A percentile compares a stretch with the other conserved stretches of the same genome.
phyloP scores from a whole-genome alignment of 35 echinoderm and acorn worm genomes.

The Eucidaris tribuloides region DNA sequence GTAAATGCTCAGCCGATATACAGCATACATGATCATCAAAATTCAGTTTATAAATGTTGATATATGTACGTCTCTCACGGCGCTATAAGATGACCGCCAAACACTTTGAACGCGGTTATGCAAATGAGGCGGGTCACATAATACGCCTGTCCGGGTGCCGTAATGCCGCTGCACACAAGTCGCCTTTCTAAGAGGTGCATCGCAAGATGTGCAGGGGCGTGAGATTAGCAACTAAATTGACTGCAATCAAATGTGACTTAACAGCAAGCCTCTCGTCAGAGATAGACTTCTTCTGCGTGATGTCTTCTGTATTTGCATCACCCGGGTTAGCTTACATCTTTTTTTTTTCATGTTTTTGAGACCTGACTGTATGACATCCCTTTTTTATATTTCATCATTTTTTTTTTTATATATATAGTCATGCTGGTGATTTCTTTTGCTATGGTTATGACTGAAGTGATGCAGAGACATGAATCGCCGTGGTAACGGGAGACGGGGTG shows the following conservation, averaged over 20 bases:
- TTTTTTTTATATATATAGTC: not conserved
- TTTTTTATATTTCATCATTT: not conserved
- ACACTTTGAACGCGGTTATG: not conserved
- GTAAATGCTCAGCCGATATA: no score
- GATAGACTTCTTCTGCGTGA: not conserved
- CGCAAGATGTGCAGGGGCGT: not conserved
- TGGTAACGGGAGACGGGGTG: not conserved
- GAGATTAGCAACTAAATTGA: constrained; percentile 21
- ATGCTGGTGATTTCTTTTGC: not conserved
- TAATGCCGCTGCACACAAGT: not conserved
- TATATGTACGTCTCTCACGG: no score
- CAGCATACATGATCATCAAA: no score
- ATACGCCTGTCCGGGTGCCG: not conserved
- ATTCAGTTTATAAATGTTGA: no score
- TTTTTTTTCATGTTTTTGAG: not conserved
- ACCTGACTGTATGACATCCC: not conserved
- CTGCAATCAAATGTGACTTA: constrained; percentile 13
- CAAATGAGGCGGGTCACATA: not conserved
- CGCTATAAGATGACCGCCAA: not conserved
- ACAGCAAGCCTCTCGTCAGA: not conserved
- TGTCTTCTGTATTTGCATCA: constrained; percentile 3
- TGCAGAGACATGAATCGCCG: constrained; percentile 7
- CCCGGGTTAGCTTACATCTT: not conserved
- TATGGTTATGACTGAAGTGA: not conserved
- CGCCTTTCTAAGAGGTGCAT: not conserved